These are phyloP conservation scores for Microcebus lehilahytsara DNA, from an alignment of 2,113 vertebrate species.

Conservation along the genomic window DNA sequence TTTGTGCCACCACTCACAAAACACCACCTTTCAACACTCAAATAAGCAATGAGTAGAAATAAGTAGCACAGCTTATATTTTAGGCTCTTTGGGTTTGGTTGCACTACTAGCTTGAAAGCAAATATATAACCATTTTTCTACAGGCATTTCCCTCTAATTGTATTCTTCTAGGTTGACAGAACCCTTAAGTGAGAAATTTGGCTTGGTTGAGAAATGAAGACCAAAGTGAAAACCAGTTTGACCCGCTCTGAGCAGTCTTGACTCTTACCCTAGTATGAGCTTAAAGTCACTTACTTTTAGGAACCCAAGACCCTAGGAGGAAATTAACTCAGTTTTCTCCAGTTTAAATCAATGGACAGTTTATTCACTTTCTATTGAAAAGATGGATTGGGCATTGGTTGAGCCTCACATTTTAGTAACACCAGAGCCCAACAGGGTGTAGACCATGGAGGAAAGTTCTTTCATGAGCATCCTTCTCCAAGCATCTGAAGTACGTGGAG, in stretches of 20 bases:
- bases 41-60: background rate
- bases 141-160: background rate
- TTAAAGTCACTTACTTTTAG: background rate
- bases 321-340: background rate
- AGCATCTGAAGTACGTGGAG: background rate
- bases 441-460: background rate
- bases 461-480: background rate
- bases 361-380: background rate
- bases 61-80: background rate
- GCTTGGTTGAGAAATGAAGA: conserved; percentile 7
- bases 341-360: background rate
- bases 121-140: background rate
- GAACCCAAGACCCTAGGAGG: background rate
- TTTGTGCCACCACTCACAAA: background rate
- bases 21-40: background rate
- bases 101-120: background rate
- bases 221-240: background rate
- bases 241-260: background rate
- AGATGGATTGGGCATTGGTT: background rate
- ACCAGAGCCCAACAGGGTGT: background rate
- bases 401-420: background rate
- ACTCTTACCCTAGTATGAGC: background rate
- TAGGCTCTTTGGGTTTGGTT: background rate
- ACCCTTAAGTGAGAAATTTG: background rate
- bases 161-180: background rate